phyloP scores from a whole-genome alignment of 2,797 vertebrate species.

The Paratrypauchen microcephalus region DNA sequence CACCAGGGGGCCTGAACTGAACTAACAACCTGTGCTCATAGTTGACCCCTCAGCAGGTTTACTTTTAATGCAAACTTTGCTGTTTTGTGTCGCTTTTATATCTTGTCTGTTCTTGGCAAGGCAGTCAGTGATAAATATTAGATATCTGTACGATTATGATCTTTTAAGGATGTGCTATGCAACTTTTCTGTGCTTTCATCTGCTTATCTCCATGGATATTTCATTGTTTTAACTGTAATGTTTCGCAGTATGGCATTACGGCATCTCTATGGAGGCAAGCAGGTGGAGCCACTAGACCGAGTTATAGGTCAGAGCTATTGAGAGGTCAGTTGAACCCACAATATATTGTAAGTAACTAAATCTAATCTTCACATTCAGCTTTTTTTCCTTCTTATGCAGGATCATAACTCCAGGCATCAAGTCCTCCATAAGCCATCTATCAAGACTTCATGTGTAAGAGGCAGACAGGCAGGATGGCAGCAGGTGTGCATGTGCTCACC shows the following conservation, averaged over 20 bases:
- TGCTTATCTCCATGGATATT: background rate
- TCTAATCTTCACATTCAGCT: background rate
- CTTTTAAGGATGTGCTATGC: background rate
- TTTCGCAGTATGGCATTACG: background rate
- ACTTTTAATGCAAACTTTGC: background rate
- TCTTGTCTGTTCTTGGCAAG: no score
- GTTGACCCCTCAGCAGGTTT: background rate
- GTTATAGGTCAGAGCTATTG: background rate
- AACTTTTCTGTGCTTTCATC: background rate
- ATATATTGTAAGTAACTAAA: background rate
- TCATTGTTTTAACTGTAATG: background rate
- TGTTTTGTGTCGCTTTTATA: no score
- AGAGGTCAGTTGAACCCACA: background rate
- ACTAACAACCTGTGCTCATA: background rate
- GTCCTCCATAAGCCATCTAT: constrained; percentile 19
- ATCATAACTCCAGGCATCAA: constrained; percentile 26
- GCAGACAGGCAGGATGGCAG: constrained; percentile 38
- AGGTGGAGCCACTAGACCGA: background rate
- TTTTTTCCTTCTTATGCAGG: constrained; percentile 18
- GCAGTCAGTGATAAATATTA: background rate
- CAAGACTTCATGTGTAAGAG: constrained; percentile 40
- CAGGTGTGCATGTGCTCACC: constrained; percentile 24
- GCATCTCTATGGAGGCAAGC: background rate
- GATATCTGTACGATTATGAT: background rate
- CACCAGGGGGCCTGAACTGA: background rate